Base-by-base conservation (phyloP, 2,113 vertebrate species). In the Capricornis sumatraensis region DNA sequence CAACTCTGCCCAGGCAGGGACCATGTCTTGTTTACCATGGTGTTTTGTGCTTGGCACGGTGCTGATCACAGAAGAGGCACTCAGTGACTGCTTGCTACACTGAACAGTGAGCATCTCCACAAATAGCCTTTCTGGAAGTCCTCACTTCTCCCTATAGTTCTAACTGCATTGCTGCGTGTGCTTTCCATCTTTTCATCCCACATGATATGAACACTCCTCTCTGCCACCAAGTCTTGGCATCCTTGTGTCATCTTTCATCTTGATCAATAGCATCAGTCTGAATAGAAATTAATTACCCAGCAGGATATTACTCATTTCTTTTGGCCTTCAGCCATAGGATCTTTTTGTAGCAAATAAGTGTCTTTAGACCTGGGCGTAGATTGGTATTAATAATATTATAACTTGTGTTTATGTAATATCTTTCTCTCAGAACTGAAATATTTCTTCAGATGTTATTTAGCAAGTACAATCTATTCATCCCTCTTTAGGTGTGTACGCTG, bases 401-500 rank as follows among this genome's bases (percentile, higher is more conserved):
- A 60, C 47, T 55, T 64, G 30, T 67, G 40, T 96, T 98, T 97
- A 81, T 95, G 30, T 93, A 97, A 95, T 88, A 84, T 60, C n/a
- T 87, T 96, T 91, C 95, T 91, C 58, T 93, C 47, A 53, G 89
- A 43, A 87, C 52, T 93, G 43, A 95, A 96, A 95, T 71, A 36
- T 52, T 92, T 78, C 74, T 91, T 93, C 89, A 95, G 93, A 86
- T 12, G 33, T 81, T 86, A 76, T 95, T 85, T 81, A 96, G 64
- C 47, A 93, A 98, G 93, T 23, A 78, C 64, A 81, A 52, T 87
- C 79, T 95, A 81, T 84, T 94, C 93, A 94, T 78, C 62, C 78
- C 52, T 84, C 47, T 47, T 27, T 97, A 96, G 96, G 97, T 94
- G 97, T 97, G 94, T 96, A 27, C 76, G 83, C 95, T 98, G 82